These are phyloP conservation scores for Saguinus imperator DNA, from an alignment of 2,113 vertebrate genomes.

Conservation along the genomic window DNA sequence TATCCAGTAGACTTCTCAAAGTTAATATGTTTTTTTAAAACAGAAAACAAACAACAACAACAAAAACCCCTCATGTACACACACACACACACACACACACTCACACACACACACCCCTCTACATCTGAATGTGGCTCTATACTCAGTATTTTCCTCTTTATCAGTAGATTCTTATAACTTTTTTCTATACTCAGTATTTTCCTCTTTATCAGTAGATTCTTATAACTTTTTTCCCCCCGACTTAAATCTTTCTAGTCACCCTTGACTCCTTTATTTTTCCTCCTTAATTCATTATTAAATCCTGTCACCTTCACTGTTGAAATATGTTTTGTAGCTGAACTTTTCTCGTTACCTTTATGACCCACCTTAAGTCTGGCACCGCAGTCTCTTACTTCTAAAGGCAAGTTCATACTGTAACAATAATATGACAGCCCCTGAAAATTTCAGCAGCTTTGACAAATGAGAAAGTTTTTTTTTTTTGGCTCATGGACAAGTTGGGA, in stretches of 20 bases:
- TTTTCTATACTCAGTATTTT: not conserved
- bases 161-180: not conserved
- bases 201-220: not conserved
- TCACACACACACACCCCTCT: not conserved
- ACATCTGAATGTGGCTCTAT: not conserved
- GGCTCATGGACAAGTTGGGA: not conserved
- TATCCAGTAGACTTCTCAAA: not conserved
- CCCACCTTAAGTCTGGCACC: not conserved
- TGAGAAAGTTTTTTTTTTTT: not conserved
- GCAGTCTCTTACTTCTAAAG: not conserved
- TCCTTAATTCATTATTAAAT: not conserved
- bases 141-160: not conserved
- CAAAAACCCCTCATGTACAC: no score
- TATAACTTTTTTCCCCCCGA: not conserved
- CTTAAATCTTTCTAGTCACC: not conserved
- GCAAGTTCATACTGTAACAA: not conserved
- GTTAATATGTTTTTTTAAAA: not conserved
- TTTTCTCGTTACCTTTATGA: not conserved
- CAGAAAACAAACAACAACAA: no score
- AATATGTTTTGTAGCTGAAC: not conserved
- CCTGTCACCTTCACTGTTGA: not conserved
- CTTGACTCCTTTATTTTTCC: not conserved
- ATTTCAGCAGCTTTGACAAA: not conserved
- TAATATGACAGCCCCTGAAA: not conserved
- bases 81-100: no score